A percentile compares a stretch with the other conserved stretches of the same genome.
Evolutionary conservation across 35 echinoderm and acorn worm species (phyloP).

Genomic region (Lytechinus pictus): DNA sequence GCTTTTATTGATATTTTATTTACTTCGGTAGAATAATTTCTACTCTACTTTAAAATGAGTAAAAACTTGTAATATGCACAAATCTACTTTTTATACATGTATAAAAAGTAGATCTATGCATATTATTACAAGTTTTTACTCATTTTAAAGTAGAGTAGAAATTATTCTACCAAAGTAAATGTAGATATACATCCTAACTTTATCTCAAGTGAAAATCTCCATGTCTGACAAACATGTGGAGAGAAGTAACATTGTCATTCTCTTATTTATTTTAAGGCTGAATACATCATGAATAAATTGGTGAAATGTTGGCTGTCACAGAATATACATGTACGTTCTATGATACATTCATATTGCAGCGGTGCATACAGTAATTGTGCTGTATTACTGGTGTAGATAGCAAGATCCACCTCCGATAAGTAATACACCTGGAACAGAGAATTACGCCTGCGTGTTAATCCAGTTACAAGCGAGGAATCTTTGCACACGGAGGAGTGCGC

Average conservation of each 20-base stretch:
- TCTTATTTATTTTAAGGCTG: background rate
- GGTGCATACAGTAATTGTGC: conserved; percentile 14
- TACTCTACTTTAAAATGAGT: no score
- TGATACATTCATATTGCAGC: background rate
- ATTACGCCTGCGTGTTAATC: conserved; percentile 21
- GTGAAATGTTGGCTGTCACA: background rate
- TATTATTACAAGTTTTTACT: no score
- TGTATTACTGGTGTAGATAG: conserved; percentile 14
- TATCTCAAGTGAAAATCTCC: background rate
- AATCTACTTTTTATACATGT: no score
- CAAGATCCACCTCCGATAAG: conserved; percentile 24
- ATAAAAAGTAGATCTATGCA: no score
- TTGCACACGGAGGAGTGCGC: background rate
- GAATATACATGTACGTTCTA: background rate
- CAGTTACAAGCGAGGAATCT: conserved; percentile 14
- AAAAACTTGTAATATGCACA: no score
- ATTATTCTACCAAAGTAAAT: no score
- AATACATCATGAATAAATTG: background rate
- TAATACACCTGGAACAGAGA: conserved; percentile 16
- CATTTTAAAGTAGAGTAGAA: no score
- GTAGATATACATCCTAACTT: background rate
- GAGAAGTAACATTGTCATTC: background rate
- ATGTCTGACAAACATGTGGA: background rate
- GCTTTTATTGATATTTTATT: no score
- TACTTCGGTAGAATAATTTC: no score